phyloP scores from a whole-genome alignment of 2,113 vertebrate species.

The Neomonachus schauinslandi region DNA sequence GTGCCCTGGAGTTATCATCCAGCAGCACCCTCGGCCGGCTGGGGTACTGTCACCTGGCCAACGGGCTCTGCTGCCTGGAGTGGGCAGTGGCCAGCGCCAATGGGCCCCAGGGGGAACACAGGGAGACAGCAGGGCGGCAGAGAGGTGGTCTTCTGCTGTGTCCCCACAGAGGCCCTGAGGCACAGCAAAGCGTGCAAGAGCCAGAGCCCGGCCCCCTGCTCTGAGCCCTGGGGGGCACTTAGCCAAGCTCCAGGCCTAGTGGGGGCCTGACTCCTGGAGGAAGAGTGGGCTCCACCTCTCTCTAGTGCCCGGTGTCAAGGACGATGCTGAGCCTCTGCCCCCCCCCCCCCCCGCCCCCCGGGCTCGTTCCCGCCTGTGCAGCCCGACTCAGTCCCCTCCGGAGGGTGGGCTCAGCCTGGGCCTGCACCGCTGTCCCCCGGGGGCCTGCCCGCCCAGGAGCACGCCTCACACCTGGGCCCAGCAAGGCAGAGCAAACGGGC shows the following conservation, averaged over 20 bases:
- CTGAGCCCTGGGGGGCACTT: background rate
- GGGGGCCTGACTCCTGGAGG: background rate
- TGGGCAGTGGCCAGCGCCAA: no score
- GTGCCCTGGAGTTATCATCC: background rate
- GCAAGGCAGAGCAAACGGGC: background rate
- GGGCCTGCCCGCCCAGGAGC: background rate
- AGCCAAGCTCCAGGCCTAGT: background rate
- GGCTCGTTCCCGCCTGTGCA: fast-evolving
- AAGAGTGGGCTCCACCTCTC: background rate
- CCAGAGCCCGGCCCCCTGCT: background rate
- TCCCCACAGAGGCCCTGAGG: background rate
- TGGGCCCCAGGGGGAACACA: background rate
- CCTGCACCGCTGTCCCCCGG: background rate
- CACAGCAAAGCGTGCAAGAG: background rate
- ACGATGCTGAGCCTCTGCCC: conserved; percentile 60
- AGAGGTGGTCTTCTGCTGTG: background rate
- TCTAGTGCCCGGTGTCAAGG: background rate
- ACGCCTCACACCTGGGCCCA: background rate
- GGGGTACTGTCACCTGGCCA: background rate
- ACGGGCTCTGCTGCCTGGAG: background rate
- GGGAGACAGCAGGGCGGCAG: background rate
- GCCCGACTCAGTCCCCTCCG: background rate
- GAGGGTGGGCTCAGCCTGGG: background rate
- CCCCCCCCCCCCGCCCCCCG: conserved; percentile 65
- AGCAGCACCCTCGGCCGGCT: background rate